phyloP scores from a whole-genome alignment of 2,888 invertebrate genomes.

The Alloplasta piceator region DNA sequence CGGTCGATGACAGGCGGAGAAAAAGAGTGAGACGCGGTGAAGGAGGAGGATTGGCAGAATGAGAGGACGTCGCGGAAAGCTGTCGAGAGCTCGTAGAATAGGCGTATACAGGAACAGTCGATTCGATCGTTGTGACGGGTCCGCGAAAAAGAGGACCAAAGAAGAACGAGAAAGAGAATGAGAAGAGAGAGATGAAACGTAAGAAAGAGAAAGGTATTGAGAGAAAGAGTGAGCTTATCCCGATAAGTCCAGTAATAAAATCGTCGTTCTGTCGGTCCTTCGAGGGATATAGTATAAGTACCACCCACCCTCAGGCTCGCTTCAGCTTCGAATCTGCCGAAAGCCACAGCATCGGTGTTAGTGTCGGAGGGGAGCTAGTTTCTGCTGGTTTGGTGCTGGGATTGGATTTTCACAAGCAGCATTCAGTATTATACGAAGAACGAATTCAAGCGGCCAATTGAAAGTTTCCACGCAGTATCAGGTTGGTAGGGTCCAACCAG shows the following conservation, averaged over 20 bases:
- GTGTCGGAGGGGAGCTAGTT: conserved; percentile 14
- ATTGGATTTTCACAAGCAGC: conserved; percentile 48
- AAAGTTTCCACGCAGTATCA: conserved; percentile 57
- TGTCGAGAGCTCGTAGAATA: conserved; percentile 36
- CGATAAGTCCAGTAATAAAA: conserved; percentile 63
- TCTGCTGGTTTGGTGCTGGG: conserved; percentile 31
- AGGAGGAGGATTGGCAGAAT: conserved; percentile 26
- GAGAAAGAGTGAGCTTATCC: conserved; percentile 65
- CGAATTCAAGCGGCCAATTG: conserved; percentile 61
- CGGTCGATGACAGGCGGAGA: conserved; percentile 14
- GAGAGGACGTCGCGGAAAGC: conserved; percentile 24
- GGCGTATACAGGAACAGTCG: conserved; percentile 26
- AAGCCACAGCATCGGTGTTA: conserved; percentile 43
- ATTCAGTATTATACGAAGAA: conserved; percentile 44
- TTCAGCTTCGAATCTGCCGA: conserved; percentile 37
- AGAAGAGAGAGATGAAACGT: conserved; percentile 47
- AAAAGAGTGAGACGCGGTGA: conserved; percentile 11
- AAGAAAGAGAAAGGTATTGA: conserved; percentile 57
- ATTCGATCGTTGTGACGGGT: conserved; percentile 39
- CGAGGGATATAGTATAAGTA: conserved; percentile 57
- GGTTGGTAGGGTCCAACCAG: conserved; percentile 31
- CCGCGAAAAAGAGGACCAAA: conserved; percentile 27
- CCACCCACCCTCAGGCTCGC: conserved; percentile 35
- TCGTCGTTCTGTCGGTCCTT: conserved; percentile 59
- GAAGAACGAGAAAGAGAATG: conserved; percentile 31